These are phyloP conservation scores for Tenthredo livida DNA, from an alignment of 2,888 invertebrate genomes.

Conservation along the genomic window DNA sequence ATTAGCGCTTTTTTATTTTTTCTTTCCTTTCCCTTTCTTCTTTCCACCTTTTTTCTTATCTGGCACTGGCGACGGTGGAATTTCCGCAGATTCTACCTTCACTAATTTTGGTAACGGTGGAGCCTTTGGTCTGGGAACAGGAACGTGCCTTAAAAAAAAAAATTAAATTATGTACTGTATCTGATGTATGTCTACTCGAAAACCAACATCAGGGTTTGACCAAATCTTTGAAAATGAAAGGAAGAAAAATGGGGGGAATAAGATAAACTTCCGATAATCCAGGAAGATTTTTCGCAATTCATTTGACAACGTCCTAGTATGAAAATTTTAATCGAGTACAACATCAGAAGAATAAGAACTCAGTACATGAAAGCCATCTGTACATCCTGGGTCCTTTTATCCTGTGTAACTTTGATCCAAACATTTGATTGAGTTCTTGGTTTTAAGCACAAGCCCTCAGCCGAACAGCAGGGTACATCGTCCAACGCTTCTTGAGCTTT, in stretches of 20 bases:
- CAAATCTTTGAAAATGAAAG: not conserved
- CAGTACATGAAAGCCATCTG: constrained; percentile 65
- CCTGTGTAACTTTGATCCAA: constrained; percentile 64
- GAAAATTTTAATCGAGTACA: not conserved
- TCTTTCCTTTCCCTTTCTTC: constrained; percentile 50
- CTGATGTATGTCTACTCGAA: not conserved
- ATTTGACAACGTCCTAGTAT: not conserved
- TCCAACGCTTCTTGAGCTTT: constrained; percentile 60
- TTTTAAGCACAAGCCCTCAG: constrained; percentile 56
- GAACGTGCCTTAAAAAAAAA: constrained; percentile 54
- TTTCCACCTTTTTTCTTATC: constrained; percentile 41
- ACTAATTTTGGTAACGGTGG: constrained; percentile 55
- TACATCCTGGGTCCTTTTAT: constrained; percentile 62
- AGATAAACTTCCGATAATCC: not conserved
- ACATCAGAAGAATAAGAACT: not conserved
- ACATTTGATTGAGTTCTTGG: constrained; percentile 64
- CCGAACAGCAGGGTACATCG: constrained; percentile 58
- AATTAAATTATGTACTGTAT: not conserved
- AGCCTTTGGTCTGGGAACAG: constrained; percentile 57
- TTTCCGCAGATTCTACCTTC: not conserved
- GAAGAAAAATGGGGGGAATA: not conserved
- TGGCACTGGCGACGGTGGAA: not conserved
- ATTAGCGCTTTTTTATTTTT: not conserved
- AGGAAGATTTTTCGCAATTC: not conserved
- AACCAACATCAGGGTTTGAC: not conserved